A percentile compares a stretch with the other conserved stretches of the same genome.
These are phyloP conservation scores for Netelia melanura DNA, from an alignment of 2,888 invertebrate genomes.

Conservation along the genomic window DNA sequence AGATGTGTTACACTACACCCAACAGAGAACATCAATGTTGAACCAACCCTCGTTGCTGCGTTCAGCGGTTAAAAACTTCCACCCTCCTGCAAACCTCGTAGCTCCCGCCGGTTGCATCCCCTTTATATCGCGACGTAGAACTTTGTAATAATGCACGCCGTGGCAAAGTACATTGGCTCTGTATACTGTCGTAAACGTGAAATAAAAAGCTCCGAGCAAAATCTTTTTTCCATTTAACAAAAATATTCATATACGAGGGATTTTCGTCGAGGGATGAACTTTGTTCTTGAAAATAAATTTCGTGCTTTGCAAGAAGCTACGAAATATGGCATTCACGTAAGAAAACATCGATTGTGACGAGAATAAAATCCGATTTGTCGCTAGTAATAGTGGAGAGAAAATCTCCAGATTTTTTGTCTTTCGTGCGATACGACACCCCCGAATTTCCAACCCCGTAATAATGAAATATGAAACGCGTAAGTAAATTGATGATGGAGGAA, in stretches of 20 bases:
- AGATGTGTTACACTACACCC: slow-evolving; percentile 17
- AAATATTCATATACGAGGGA: too few relatives aligned
- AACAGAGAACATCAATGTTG: slow-evolving; percentile 30
- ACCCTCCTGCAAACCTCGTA: slow-evolving; percentile 44
- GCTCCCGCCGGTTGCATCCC: slow-evolving; percentile 26
- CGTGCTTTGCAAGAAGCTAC: too few relatives aligned
- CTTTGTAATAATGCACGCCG: slow-evolving; percentile 25
- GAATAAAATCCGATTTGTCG: too few relatives aligned
- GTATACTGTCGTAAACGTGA: not conserved
- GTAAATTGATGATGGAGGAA: slow-evolving; percentile 3
- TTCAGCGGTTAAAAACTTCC: slow-evolving; percentile 55
- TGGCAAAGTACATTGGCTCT: slow-evolving; percentile 19
- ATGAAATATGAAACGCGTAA: slow-evolving; percentile 15
- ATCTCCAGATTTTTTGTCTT: not conserved
- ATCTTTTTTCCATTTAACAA: too few relatives aligned
- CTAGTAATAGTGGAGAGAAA: not conserved
- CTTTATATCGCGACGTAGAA: slow-evolving; percentile 8
- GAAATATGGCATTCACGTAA: too few relatives aligned
- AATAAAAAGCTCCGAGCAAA: not conserved
- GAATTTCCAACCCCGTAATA: not conserved
- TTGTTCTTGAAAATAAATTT: too few relatives aligned
- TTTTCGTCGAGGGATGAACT: too few relatives aligned
- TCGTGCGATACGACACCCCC: not conserved
- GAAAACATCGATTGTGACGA: too few relatives aligned
- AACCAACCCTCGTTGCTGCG: slow-evolving; percentile 41